Evolutionary conservation across 2,888 invertebrate genomes (phyloP).

Genomic region (Macaria notata): DNA sequence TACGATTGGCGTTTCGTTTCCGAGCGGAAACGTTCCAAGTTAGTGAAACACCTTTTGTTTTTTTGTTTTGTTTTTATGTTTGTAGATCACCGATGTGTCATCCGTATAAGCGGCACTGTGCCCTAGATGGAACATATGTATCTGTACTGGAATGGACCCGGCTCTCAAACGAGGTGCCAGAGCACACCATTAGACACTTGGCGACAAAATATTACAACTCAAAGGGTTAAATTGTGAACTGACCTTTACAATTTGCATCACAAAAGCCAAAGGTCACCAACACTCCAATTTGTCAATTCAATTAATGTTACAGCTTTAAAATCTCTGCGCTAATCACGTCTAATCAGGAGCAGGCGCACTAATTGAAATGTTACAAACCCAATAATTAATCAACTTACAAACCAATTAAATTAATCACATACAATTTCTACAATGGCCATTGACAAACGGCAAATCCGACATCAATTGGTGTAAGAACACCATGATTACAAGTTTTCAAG

Average conservation of each 20-base stretch:
- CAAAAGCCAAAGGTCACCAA: not conserved
- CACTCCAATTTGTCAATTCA: not conserved
- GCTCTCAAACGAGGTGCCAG: too few species aligned
- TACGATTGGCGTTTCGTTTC: too few species aligned
- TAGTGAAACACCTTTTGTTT: too few species aligned
- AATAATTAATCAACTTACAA: slow-evolving; percentile 26
- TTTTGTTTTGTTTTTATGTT: too few species aligned
- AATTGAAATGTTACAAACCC: slow-evolving; percentile 16
- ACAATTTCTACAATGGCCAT: slow-evolving; percentile 32
- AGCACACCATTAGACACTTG: too few species aligned
- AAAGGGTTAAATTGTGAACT: too few species aligned
- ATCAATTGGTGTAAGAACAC: slow-evolving; percentile 24
- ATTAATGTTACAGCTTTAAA: not conserved
- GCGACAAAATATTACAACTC: too few species aligned
- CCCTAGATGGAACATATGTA: too few species aligned
- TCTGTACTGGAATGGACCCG: too few species aligned
- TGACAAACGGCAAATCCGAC: slow-evolving; percentile 32
- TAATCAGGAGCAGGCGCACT: slow-evolving; percentile 8
- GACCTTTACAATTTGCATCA: not conserved
- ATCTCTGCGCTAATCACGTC: slow-evolving; percentile 4
- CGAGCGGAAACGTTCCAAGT: too few species aligned
- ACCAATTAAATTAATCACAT: slow-evolving; percentile 30
- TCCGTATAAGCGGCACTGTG: too few species aligned
- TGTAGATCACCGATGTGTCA: too few species aligned
- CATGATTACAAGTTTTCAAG: slow-evolving; percentile 4